These are phyloP conservation scores for Melitaea cinxia DNA, from an alignment of 1,140 invertebrate genomes.

Conservation along the genomic window DNA sequence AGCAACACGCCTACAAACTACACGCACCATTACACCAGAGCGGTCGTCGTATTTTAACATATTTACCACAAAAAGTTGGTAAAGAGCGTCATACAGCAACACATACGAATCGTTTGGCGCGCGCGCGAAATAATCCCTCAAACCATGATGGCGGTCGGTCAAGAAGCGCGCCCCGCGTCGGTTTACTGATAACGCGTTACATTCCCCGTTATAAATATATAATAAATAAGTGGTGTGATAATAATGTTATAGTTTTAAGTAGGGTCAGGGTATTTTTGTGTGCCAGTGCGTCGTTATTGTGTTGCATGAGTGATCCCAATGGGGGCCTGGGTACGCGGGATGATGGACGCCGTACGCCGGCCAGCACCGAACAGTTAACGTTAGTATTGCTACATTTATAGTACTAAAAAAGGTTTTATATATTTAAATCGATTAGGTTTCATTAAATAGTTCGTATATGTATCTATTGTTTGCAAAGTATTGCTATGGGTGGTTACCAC, in stretches of 20 bases:
- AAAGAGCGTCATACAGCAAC: constrained; percentile 43
- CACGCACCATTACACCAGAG: too few species aligned
- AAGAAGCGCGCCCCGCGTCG: constrained; percentile 59
- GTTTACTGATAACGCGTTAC: constrained; percentile 36
- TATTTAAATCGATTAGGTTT: not conserved
- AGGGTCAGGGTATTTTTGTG: constrained; percentile 52
- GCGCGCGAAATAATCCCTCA: constrained; percentile 71
- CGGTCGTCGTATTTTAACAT: too few species aligned
- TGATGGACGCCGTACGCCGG: constrained; percentile 73
- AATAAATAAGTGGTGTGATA: constrained; percentile 40
- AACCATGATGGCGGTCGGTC: constrained; percentile 69
- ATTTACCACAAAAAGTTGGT: constrained; percentile 24
- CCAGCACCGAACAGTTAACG: constrained; percentile 77
- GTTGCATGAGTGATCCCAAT: constrained; percentile 75
- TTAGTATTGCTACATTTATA: constrained; percentile 48
- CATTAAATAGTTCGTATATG: not conserved
- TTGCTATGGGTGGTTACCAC: not conserved
- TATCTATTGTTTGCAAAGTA: not conserved
- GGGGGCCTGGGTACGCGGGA: constrained; percentile 63
- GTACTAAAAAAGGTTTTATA: not conserved
- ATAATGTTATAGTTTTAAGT: constrained; percentile 70
- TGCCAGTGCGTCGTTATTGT: constrained; percentile 57
- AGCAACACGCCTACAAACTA: too few species aligned
- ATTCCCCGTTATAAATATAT: constrained; percentile 16
- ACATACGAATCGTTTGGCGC: constrained; percentile 61